Evolutionary conservation across 2,797 vertebrate genomes (phyloP), one percentile per base, ranked within the genome.

Genomic region (Stomatorhinus walkeri): DNA sequence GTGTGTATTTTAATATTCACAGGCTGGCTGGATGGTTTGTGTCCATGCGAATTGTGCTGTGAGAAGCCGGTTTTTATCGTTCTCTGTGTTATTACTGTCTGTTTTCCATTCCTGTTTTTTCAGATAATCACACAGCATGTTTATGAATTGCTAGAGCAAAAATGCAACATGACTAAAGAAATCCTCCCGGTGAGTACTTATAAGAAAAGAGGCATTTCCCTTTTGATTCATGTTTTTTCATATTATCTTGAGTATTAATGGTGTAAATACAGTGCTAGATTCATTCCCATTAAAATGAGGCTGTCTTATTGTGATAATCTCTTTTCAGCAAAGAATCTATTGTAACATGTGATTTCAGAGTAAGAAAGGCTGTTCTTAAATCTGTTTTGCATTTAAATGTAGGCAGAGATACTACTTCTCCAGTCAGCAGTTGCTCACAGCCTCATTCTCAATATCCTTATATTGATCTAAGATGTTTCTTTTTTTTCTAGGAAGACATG

Each of bases 51-150:
- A 86, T 87, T 85, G 84, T 90, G 79, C 46, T 54, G 10, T 48
- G n/a, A 40, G 24, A 8, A 76, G 84, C 32, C 81, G 54, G 87
- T 36, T 89, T 32, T 61, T 43, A 59, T 59, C 88, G 88, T 90
- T 24, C 79, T 93, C 72, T 90, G 86, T 92, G 91, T 19, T 92
- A n/a, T 88, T 22, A 81, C 6, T 87, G 16, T 85, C 4, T 93
- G 12, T 91, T 93, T 93, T 16, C 88, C 90, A 1, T 90, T 84
- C 90, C 87, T 56, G 14, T 84, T 85, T 49, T 86, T 90, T 51
- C 94, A 99, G 98, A 99, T 99, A 92, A 97, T 99, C 95, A 99
- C 98, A 89, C 96, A 97, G 90, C 96, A 98, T 92, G 95, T 99
- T 92, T 99, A 99, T 91, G 96, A 98, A 91, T 96, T 98, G 90